Evolutionary conservation across 1,140 invertebrate species (phyloP).

Genomic region (Maniola jurtina): DNA sequence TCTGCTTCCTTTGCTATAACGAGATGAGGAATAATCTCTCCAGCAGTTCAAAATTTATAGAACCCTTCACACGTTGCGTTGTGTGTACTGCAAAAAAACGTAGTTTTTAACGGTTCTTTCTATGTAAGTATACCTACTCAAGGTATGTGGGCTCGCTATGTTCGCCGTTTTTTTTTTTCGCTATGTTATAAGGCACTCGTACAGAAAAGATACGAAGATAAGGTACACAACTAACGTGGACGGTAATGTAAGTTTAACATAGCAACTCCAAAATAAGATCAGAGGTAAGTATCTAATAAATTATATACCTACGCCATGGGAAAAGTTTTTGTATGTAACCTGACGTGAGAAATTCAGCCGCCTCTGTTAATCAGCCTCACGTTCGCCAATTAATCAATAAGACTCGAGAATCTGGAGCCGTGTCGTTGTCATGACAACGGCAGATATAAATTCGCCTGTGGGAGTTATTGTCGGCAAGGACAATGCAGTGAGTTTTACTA

Average conservation of each 20-base stretch:
- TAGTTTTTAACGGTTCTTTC: too few species aligned
- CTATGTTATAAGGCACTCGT: too few species aligned
- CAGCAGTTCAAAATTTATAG: too few species aligned
- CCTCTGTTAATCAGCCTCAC: conserved; percentile 27
- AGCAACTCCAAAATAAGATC: not conserved
- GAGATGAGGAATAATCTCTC: too few species aligned
- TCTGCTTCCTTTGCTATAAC: too few species aligned
- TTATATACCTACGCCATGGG: not conserved
- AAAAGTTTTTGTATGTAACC: conserved; percentile 7
- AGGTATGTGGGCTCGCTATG: too few species aligned
- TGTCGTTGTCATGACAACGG: conserved; percentile 23
- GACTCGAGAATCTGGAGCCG: conserved; percentile 22
- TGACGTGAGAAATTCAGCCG: conserved; percentile 9
- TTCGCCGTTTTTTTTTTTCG: too few species aligned
- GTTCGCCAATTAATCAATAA: conserved; percentile 34
- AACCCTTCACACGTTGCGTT: too few species aligned
- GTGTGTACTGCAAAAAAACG: too few species aligned
- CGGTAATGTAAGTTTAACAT: not conserved
- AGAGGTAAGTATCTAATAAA: not conserved
- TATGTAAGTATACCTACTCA: too few species aligned
- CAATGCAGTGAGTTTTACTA: not conserved
- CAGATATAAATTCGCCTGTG: conserved; percentile 15
- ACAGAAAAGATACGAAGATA: too few species aligned
- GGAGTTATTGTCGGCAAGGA: not conserved
- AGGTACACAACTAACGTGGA: too few species aligned